Conservation (phyloP, 2,797 vertebrate species). For the Lophotriccus pileatus region DNA sequence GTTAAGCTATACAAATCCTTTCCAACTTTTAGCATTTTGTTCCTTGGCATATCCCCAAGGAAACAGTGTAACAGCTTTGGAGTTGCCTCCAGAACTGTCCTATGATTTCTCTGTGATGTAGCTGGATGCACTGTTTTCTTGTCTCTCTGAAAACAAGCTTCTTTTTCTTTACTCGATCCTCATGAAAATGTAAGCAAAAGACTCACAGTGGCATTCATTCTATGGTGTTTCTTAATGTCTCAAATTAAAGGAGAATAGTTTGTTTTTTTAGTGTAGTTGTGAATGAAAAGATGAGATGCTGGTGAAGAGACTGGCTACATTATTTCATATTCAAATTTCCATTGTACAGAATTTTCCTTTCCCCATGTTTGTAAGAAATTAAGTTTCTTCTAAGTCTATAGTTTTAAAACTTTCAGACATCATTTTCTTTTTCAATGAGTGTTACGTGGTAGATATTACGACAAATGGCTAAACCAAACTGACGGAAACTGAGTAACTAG, state of each 20-base stretch:
- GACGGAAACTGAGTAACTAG: background rate
- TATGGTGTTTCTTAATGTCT: background rate
- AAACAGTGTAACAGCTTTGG: background rate
- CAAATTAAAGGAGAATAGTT: background rate
- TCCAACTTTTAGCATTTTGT: slow-evolving; percentile 15
- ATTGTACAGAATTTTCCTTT: background rate
- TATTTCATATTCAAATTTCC: background rate
- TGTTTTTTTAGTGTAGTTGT: background rate
- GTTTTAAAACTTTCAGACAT: background rate
- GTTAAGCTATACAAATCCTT: slow-evolving; percentile 9
- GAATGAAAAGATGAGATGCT: background rate
- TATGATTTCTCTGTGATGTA: background rate
- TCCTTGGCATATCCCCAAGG: background rate
- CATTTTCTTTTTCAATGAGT: background rate
- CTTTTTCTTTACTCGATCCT: background rate
- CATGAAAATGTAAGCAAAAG: background rate
- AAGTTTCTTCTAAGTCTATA: background rate
- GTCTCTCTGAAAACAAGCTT: background rate
- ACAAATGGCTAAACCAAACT: background rate
- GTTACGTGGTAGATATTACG: background rate
- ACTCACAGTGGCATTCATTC: background rate
- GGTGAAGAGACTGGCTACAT: background rate
- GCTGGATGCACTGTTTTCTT: background rate
- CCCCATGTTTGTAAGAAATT: background rate
- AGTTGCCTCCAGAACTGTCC: background rate